Evolutionary conservation across 2,797 vertebrate genomes (phyloP).

Genomic region (Phrynocephalus guinanensis): DNA sequence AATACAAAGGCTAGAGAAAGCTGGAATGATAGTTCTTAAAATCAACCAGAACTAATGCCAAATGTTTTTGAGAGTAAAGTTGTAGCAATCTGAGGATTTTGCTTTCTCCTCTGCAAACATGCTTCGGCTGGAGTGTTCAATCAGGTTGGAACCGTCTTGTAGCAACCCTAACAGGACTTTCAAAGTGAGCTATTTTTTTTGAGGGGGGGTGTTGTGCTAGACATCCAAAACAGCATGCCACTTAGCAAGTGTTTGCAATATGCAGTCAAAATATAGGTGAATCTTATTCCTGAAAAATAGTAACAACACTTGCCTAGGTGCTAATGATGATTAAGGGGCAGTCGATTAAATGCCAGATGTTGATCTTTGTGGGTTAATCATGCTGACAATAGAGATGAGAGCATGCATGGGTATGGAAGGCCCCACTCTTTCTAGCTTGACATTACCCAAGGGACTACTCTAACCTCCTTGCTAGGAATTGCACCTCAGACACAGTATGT

Average conservation of each 20-base stretch:
- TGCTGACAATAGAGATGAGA: background rate
- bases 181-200: too few species aligned
- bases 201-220: too few species aligned
- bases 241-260: background rate
- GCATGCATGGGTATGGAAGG: too few species aligned
- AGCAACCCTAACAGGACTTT: too few species aligned
- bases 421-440: too few species aligned
- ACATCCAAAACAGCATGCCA: background rate
- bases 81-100: background rate
- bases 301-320: background rate
- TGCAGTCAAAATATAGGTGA: background rate
- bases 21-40: background rate
- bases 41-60: background rate
- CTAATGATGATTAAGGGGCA: background rate
- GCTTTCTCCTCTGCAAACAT: background rate
- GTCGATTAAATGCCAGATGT: too few species aligned
- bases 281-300: background rate
- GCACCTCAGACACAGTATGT: background rate
- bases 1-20: slow-evolving; percentile 2
- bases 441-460: too few species aligned
- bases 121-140: background rate
- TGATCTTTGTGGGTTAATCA: background rate
- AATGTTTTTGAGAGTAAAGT: background rate
- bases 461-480: background rate
- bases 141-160: too few species aligned